Percentiles rank a stretch among this genome's conserved stretches.
Conservation (phyloP, 1,140 invertebrate species). For the Plectrocnemia conspersa region DNA sequence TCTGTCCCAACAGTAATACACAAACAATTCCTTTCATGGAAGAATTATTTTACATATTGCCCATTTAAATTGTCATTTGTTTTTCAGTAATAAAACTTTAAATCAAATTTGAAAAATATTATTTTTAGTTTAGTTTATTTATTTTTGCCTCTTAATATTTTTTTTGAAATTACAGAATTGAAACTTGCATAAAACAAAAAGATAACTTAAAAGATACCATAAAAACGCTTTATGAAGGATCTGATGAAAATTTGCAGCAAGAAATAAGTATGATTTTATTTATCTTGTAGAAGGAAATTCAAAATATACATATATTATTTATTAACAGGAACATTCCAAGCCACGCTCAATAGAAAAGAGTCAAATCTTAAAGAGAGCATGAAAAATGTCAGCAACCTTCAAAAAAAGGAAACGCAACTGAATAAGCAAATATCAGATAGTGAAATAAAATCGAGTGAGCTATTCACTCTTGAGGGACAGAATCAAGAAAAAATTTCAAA, state of each 20-base stretch:
- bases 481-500: conserved; percentile 48
- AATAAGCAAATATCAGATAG: conserved; percentile 46
- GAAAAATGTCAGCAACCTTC: conserved; percentile 42
- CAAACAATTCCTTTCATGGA: no score
- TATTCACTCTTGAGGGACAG: conserved; percentile 45
- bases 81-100: no score
- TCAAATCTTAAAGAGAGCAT: conserved; percentile 44
- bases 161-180: conserved; percentile 44
- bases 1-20: no score
- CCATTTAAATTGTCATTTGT: no score
- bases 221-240: conserved; percentile 57
- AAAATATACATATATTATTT: conserved; percentile 10
- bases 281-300: not conserved
- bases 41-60: no score
- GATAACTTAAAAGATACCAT: conserved; percentile 53
- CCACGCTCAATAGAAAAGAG: conserved; percentile 43
- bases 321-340: conserved; percentile 35
- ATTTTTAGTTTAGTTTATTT: no score
- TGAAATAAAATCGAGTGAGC: conserved; percentile 46
- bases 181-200: conserved; percentile 47
- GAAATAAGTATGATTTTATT: conserved; percentile 50
- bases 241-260: conserved; percentile 57
- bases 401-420: conserved; percentile 45
- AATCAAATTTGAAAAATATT: no score
- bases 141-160: no score